Conservation (phyloP, 2,888 invertebrate genomes). For the Epistrophe grossulariae region DNA sequence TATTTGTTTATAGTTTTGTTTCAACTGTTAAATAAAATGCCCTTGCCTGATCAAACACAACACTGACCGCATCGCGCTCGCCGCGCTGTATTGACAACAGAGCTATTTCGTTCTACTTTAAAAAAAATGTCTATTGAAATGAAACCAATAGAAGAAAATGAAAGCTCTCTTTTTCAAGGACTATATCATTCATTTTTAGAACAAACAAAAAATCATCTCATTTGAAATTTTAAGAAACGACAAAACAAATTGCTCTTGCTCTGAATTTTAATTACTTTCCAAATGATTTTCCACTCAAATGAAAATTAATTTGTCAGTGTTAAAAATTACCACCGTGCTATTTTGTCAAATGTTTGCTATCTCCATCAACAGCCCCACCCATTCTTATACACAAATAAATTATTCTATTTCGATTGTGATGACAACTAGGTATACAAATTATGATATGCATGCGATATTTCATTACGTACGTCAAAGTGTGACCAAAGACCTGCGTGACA, state of each 20-base stretch:
- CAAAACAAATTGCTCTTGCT: slow-evolving; percentile 10
- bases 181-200: not conserved
- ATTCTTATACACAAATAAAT: not conserved
- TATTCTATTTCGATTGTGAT: slow-evolving; percentile 5
- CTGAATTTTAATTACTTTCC: slow-evolving; percentile 59
- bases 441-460: not conserved
- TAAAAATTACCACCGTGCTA: not conserved
- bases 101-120: not conserved
- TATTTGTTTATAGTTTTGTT: no score
- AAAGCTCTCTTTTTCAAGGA: not conserved
- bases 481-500: slow-evolving; percentile 19
- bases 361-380: not conserved
- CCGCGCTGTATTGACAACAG: no score
- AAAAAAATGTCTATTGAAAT: not conserved
- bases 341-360: not conserved
- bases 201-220: slow-evolving; percentile 28
- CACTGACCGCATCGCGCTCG: no score
- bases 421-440: slow-evolving; percentile 3
- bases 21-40: no score
- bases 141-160: not conserved
- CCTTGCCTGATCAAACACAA: no score
- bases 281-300: slow-evolving; percentile 30
- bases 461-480: not conserved
- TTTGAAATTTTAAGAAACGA: slow-evolving; percentile 45
- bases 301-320: slow-evolving; percentile 1